Evolutionary conservation across 2,113 vertebrate genomes (phyloP).

Genomic region (Heterocephalus glaber): DNA sequence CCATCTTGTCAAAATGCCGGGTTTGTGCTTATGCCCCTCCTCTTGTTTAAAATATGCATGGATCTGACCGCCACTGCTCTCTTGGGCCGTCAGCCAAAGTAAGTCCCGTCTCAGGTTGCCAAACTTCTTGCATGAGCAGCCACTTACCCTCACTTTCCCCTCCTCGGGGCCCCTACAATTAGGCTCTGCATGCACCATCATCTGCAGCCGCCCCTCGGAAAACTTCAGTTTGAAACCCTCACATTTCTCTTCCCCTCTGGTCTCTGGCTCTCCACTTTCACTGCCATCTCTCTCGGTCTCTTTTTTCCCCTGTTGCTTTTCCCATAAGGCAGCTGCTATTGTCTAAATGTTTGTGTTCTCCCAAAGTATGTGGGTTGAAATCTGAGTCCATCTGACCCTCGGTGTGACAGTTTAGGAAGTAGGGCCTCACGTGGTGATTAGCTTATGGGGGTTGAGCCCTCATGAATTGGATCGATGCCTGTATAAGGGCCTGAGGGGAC

Average conservation of each 20-base stretch:
- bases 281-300: neutral
- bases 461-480: neutral
- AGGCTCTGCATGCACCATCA: neutral
- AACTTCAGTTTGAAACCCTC: fast-evolving
- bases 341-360: neutral
- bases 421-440: too few species aligned
- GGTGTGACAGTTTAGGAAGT: neutral
- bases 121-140: too few species aligned
- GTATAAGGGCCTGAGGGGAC: neutral
- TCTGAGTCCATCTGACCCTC: neutral
- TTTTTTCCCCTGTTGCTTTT: neutral
- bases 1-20: neutral
- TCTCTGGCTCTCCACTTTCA: neutral
- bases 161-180: neutral
- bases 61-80: fast-evolving
- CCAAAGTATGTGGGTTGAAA: neutral
- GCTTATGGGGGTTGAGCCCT: neutral
- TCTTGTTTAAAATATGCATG: neutral
- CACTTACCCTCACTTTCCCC: neutral
- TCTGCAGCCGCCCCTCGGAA: neutral
- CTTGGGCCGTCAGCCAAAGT: neutral
- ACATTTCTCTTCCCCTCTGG: neutral
- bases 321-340: neutral
- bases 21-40: fast-evolving
- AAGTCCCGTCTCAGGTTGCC: neutral